phyloP scores from a whole-genome alignment of 1,140 invertebrate genomes.

The Neomicropteryx cornuta region DNA sequence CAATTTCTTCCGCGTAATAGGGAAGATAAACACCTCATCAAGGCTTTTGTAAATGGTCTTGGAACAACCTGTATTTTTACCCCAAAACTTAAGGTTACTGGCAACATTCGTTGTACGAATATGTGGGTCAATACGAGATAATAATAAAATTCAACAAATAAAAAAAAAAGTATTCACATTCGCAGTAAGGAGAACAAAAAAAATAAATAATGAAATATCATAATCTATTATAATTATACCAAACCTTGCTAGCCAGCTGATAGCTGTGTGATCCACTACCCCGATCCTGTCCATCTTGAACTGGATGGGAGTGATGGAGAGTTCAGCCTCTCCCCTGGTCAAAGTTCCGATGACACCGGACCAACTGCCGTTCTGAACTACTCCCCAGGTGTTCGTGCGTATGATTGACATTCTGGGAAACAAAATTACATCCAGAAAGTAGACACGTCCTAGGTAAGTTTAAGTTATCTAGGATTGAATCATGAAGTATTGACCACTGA shows the following conservation, averaged over 20 bases:
- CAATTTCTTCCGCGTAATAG: no score
- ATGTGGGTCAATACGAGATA: no score
- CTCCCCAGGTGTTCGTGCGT: slow-evolving; percentile 12
- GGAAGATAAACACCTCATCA: no score
- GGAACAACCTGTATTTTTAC: no score
- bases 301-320: slow-evolving; percentile 11
- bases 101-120: no score
- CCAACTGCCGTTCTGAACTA: slow-evolving; percentile 13
- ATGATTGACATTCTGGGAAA: slow-evolving; percentile 7
- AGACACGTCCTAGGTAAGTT: neutral
- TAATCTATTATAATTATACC: neutral
- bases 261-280: slow-evolving; percentile 9
- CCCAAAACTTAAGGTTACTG: no score
- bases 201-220: no score
- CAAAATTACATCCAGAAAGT: neutral
- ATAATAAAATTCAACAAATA: no score
- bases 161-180: no score
- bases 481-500: neutral
- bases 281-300: slow-evolving; percentile 11
- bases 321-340: slow-evolving; percentile 8
- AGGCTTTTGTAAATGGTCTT: no score
- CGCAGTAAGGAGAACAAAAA: no score
- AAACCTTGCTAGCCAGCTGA: slow-evolving; percentile 11
- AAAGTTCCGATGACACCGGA: slow-evolving; percentile 10
- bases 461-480: neutral